Evolutionary conservation across 2,113 vertebrate species (phyloP), one percentile per base, ranked within the genome.

Genomic region (Semnornis frantzii): DNA sequence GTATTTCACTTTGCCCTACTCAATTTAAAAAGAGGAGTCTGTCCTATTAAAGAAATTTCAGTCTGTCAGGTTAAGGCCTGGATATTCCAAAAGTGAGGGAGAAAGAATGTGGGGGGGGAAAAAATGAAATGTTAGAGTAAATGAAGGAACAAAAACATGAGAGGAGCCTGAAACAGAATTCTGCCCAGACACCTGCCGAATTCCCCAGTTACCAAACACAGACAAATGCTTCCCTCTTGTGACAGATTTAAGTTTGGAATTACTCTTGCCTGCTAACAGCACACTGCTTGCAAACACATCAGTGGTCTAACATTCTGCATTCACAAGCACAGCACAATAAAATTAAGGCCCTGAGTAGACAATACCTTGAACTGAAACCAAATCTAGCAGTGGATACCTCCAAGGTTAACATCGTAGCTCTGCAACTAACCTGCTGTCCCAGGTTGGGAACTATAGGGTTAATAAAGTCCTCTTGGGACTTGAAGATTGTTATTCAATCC

Each of bases 151-250:
- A 46, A 75, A 87, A 89, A 83, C 34, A 79, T 81, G 12, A 37
- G 3, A 79, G 70, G 11, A 85, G 19, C 7, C 57, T 68, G 27
- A 87, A 91, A 87, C 7, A 4, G 8, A 82, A 85, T 74, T 63
- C 74, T 85, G 28, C 70, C 71, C 85, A 89, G 63, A 72, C 17
- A 82, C 31, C 39, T 34, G 50, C 65, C 78, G 46, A 85, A 48
- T 27, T 75, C 37, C 50, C 66, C 37, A 66, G 72, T 60, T 87
- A 85, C 72, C 87, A 71, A 92, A 91, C 42, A 57, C 2, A 94
- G 92, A 70, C 95, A 92, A 93, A 96, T 95, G 94, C 78, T 87
- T 93, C 92, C 95, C 94, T 91, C 95, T 94, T 94, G 92, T 95
- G 95, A 96, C 94, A 94, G 84, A 71, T 89, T 50, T 89, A 91